A percentile compares a stretch with the other conserved stretches of the same genome.
Evolutionary conservation across 92 coral and sea anemone genomes (phyloP).

Genomic region (Pocillopora grandis): DNA sequence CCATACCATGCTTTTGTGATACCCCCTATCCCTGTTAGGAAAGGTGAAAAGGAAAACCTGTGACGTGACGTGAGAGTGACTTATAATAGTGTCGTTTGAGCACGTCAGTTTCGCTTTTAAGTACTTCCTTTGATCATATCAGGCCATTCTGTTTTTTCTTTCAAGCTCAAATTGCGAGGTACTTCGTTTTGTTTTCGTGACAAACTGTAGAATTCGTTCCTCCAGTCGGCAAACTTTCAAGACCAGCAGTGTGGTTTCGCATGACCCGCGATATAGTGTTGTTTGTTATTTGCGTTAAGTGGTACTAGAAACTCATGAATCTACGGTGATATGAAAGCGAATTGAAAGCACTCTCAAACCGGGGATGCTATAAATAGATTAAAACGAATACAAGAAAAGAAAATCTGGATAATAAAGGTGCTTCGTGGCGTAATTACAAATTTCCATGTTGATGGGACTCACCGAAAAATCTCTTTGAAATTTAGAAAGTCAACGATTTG

Average conservation of each 20-base stretch:
- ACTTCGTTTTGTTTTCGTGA: neutral
- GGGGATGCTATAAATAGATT: neutral
- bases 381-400: too few relatives aligned
- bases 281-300: neutral
- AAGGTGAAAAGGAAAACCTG: neutral
- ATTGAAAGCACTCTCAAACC: neutral
- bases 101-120: neutral
- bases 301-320: neutral
- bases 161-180: neutral
- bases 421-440: too few relatives aligned
- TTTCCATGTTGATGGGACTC: neutral
- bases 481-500: neutral
- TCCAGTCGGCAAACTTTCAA: neutral
- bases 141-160: neutral
- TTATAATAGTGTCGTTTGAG: neutral
- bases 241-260: neutral
- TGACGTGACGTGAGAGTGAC: slow-evolving; percentile 13
- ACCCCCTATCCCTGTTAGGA: too few relatives aligned
- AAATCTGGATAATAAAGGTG: too few relatives aligned
- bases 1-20: too few relatives aligned
- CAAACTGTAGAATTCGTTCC: neutral
- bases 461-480: neutral
- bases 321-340: neutral
- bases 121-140: neutral
- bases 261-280: neutral